These are phyloP conservation scores for Coregonus clupeaformis DNA, from an alignment of 2,113 vertebrate species.

Conservation along the genomic window DNA sequence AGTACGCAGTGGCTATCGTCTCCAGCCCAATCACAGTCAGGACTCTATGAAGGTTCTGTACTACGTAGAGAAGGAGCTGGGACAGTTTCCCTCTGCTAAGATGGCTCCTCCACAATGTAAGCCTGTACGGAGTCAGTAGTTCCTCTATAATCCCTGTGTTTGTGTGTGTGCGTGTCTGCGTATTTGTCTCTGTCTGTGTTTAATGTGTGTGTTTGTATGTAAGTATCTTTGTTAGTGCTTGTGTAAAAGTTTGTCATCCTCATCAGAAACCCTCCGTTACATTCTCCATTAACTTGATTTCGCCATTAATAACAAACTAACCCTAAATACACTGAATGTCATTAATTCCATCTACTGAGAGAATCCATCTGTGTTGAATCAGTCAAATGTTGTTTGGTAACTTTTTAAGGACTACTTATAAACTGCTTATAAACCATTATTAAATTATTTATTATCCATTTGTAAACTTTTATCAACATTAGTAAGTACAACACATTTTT, in stretches of 20 bases:
- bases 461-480: too few species aligned
- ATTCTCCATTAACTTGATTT: too few species aligned
- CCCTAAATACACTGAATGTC: background rate
- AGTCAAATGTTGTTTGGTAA: background rate
- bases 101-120: slow-evolving; percentile 88
- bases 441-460: too few species aligned
- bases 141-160: background rate
- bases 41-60: slow-evolving; percentile 93
- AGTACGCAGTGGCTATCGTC: slow-evolving; percentile 88
- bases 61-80: slow-evolving; percentile 91
- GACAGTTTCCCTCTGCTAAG: slow-evolving; percentile 82
- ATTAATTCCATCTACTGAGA: background rate
- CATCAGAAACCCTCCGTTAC: background rate
- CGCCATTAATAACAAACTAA: background rate
- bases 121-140: slow-evolving; percentile 50
- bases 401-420: too few species aligned
- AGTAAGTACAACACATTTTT: too few species aligned
- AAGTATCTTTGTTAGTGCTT: background rate
- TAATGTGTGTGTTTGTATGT: slow-evolving; percentile 4
- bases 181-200: slow-evolving; percentile 9
- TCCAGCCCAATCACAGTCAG: slow-evolving; percentile 86
- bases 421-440: too few species aligned
- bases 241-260: background rate
- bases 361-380: background rate
- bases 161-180: slow-evolving; percentile 9